Evolutionary conservation across 2,888 invertebrate species (phyloP).

Genomic region (Osmoderma eremita): DNA sequence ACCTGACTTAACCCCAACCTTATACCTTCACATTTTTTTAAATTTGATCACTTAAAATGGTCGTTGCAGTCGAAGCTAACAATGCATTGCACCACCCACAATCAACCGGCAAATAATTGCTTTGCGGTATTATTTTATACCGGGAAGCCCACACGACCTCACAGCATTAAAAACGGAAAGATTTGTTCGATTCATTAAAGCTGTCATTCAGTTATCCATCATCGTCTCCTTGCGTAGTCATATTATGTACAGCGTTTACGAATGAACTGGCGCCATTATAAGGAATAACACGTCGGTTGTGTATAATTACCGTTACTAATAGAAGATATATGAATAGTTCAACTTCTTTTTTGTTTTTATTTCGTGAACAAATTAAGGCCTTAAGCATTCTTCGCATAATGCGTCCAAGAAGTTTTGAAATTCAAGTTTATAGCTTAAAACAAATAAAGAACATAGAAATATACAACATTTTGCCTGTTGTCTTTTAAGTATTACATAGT

Average conservation of each 20-base stretch:
- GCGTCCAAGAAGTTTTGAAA: no score
- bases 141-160: neutral
- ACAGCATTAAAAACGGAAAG: slow-evolving; percentile 20
- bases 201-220: slow-evolving; percentile 10
- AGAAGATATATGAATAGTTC: no score
- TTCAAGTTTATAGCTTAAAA: no score
- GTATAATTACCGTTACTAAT: slow-evolving; percentile 7
- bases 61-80: neutral
- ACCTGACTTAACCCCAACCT: neutral
- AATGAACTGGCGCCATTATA: neutral
- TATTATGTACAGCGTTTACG: neutral
- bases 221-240: slow-evolving; percentile 3
- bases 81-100: slow-evolving; percentile 16
- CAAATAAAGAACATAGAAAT: no score
- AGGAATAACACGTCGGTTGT: slow-evolving; percentile 1
- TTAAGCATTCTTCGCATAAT: no score
- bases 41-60: neutral
- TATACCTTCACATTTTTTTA: neutral
- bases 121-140: slow-evolving; percentile 5
- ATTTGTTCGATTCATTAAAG: slow-evolving; percentile 17
- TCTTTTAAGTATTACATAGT: no score
- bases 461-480: no score
- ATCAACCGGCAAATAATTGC: slow-evolving; percentile 12
- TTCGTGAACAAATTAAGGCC: no score
- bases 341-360: no score